Evolutionary conservation across 2,888 invertebrate genomes (phyloP).

Genomic region (Poecilobothrus nobilitatus): DNA sequence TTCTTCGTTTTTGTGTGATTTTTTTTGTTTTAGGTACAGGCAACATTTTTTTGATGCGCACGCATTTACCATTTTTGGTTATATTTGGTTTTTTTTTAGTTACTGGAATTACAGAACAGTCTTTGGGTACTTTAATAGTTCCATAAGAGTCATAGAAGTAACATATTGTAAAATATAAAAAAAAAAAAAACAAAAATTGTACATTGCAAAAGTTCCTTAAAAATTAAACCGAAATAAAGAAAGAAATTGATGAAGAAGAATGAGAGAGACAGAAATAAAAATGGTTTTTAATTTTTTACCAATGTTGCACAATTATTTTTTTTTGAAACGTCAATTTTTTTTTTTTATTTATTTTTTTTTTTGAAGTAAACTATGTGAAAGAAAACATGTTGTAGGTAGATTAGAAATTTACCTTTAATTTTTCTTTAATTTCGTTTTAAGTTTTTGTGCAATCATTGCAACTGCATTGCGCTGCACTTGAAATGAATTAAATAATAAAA

Average conservation of each 20-base stretch:
- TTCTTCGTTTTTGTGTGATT: too few species aligned
- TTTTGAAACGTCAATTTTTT: neutral
- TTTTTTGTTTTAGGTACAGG: neutral
- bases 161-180: too few species aligned
- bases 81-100: neutral
- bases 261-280: neutral
- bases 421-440: neutral
- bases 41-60: neutral
- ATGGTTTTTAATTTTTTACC: neutral
- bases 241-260: too few species aligned
- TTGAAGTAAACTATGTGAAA: neutral
- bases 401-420: neutral
- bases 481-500: neutral
- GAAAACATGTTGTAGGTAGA: constrained; percentile 6
- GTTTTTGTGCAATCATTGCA: neutral
- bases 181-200: too few species aligned
- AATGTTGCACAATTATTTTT: constrained; percentile 2
- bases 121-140: too few species aligned
- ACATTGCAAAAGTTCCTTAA: too few species aligned
- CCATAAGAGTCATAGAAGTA: too few species aligned
- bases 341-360: too few species aligned
- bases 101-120: too few species aligned
- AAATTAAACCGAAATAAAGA: too few species aligned
- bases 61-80: constrained; percentile 2
- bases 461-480: neutral